phyloP scores from a whole-genome alignment of 2,113 vertebrate genomes.

The Anser brachyrhynchus region DNA sequence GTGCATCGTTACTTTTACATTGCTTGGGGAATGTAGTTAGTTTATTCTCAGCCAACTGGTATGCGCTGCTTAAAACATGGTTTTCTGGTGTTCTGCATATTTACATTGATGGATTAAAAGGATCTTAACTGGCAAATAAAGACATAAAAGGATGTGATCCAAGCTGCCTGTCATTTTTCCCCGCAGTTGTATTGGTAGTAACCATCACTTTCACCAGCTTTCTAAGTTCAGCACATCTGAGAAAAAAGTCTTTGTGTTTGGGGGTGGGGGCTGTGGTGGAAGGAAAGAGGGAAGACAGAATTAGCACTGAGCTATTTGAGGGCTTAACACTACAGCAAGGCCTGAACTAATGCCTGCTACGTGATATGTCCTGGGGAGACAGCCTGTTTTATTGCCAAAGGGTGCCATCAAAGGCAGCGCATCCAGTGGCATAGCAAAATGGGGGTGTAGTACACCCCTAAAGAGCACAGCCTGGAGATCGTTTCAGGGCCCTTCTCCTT shows the following conservation, averaged over 20 bases:
- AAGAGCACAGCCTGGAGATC: not conserved
- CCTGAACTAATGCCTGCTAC: not conserved
- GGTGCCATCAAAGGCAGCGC: not conserved
- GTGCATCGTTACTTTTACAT: slow-evolving; percentile 41
- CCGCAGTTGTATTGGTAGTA: not conserved
- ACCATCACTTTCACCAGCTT: not conserved
- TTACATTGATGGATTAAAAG: slow-evolving; percentile 68
- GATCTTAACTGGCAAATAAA: slow-evolving; percentile 76
- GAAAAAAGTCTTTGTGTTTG: not conserved
- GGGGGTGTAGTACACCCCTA: too few relatives aligned
- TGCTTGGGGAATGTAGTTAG: slow-evolving; percentile 59
- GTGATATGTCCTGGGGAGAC: not conserved
- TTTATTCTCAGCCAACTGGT: slow-evolving; percentile 46
- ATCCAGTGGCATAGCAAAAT: not conserved
- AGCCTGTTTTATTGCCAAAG: not conserved
- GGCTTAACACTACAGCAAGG: not conserved
- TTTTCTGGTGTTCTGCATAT: slow-evolving; percentile 63
- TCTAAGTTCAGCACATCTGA: not conserved
- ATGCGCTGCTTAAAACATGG: slow-evolving; percentile 50
- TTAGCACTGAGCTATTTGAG: not conserved
- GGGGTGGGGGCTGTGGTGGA: not conserved
- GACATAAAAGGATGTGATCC: slow-evolving; percentile 41
- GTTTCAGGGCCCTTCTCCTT: not conserved
- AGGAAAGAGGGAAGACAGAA: not conserved
- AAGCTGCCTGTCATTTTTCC: not conserved